phyloP scores from a whole-genome alignment of 2,888 invertebrate genomes.

The Arge pagana region DNA sequence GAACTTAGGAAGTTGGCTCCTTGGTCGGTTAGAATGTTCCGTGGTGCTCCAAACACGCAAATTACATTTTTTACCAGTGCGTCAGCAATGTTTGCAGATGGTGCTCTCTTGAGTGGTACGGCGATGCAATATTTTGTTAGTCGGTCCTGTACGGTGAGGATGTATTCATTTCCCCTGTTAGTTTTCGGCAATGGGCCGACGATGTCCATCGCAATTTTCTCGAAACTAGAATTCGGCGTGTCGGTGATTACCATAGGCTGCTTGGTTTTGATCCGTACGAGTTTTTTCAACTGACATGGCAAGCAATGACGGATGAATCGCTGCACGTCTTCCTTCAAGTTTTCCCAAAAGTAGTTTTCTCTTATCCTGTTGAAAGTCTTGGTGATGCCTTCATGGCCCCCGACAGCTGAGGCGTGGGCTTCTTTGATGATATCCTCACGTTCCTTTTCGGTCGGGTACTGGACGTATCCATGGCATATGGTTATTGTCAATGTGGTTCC shows the following conservation, averaged over 20 bases:
- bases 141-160: conserved; percentile 13
- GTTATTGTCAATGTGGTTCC: conserved; percentile 4
- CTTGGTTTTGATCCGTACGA: conserved; percentile 22
- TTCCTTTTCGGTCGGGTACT: conserved; percentile 3
- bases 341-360: conserved; percentile 9
- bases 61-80: conserved; percentile 2
- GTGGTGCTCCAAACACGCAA: conserved; percentile 11
- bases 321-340: conserved; percentile 20
- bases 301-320: conserved; percentile 12
- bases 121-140: conserved; percentile 16
- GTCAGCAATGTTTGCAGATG: background rate
- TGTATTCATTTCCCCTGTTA: background rate
- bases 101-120: background rate
- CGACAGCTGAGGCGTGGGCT: conserved; percentile 6
- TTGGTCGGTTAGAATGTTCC: conserved; percentile 26
- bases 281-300: conserved; percentile 23
- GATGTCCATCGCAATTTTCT: conserved; percentile 26
- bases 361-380: conserved; percentile 24
- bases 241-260: conserved; percentile 28
- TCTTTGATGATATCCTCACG: conserved; percentile 11
- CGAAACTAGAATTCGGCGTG: conserved; percentile 20
- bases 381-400: conserved; percentile 24
- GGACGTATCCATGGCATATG: conserved; percentile 13
- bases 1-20: conserved; percentile 22
- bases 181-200: conserved; percentile 24